phyloP scores from a whole-genome alignment of 2,797 vertebrate genomes.

The Nasua narica region DNA sequence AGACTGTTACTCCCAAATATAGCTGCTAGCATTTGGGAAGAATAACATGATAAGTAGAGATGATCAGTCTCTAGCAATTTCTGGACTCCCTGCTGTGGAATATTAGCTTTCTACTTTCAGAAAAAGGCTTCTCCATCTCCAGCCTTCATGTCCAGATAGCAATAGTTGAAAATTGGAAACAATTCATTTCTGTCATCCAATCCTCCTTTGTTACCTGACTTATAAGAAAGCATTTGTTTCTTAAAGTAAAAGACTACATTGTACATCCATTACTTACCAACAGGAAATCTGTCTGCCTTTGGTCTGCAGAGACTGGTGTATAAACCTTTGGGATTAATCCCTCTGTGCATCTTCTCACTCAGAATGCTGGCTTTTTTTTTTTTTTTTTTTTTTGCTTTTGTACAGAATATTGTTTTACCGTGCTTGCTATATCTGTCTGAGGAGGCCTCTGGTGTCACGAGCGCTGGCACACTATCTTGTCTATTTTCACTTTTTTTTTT shows the following conservation, averaged over 20 bases:
- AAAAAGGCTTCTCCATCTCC: slow-evolving; percentile 40
- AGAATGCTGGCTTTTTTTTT: not conserved
- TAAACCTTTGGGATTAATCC: slow-evolving; percentile 59
- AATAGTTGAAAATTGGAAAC: slow-evolving; percentile 59
- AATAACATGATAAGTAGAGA: slow-evolving; percentile 36
- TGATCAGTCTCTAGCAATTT: slow-evolving; percentile 19
- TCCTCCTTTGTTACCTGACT: slow-evolving; percentile 70
- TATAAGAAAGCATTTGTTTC: slow-evolving; percentile 68
- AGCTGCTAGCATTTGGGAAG: slow-evolving; percentile 6
- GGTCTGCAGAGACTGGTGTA: slow-evolving; percentile 13
- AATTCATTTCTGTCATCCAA: slow-evolving; percentile 62
- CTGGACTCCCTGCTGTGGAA: slow-evolving; percentile 21
- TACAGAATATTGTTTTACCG: slow-evolving; percentile 38
- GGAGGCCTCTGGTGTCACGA: slow-evolving; percentile 7
- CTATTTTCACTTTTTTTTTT: slow-evolving; percentile 41
- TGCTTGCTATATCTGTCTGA: not conserved
- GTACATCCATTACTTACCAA: slow-evolving; percentile 60
- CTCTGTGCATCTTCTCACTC: slow-evolving; percentile 36
- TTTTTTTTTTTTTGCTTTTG: slow-evolving; percentile 31
- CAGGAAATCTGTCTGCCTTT: slow-evolving; percentile 49
- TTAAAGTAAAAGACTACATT: slow-evolving; percentile 67
- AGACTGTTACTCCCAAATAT: not conserved
- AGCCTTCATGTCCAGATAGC: slow-evolving; percentile 64
- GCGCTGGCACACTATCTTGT: slow-evolving; percentile 14
- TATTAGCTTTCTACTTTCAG: slow-evolving; percentile 64